Conservation (phyloP, 2,113 vertebrate species). For the Shinisaurus crocodilurus region DNA sequence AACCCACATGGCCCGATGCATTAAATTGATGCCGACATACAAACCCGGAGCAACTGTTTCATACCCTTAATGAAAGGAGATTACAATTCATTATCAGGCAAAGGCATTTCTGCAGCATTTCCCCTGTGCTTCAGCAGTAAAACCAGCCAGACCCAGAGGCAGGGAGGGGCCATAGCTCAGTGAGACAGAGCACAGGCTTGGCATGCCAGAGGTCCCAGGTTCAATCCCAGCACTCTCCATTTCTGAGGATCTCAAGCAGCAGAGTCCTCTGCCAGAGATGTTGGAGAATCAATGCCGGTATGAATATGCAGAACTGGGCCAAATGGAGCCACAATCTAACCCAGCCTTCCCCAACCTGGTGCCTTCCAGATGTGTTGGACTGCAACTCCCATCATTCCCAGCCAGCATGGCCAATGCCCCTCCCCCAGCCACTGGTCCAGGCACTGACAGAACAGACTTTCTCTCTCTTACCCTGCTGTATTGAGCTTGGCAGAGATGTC, state of each 20-base stretch:
- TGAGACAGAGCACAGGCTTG: neutral
- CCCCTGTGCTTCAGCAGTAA: constrained; percentile 28
- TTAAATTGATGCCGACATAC: neutral
- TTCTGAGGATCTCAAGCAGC: neutral
- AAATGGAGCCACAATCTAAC: neutral
- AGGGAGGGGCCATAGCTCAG: neutral
- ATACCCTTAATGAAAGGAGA: neutral
- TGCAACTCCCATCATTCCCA: no score
- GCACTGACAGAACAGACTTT: neutral
- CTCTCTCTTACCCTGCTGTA: neutral
- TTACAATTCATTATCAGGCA: constrained; percentile 40
- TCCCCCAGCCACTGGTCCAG: neutral
- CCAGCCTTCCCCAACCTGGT: no score
- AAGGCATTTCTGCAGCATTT: constrained; percentile 18
- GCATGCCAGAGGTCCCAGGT: neutral
- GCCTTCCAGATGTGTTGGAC: no score
- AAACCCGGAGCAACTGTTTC: constrained; percentile 20
- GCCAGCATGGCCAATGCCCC: no score
- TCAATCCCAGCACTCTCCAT: neutral
- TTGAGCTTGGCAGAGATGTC: neutral
- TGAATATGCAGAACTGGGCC: neutral
- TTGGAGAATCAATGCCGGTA: neutral
- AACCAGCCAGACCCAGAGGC: neutral
- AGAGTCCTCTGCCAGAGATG: neutral
- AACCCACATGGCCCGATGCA: neutral